Evolutionary conservation across 2,797 vertebrate species (phyloP), one percentile per base, ranked within the genome.

Genomic region (Orientallactaga sibirica): DNA sequence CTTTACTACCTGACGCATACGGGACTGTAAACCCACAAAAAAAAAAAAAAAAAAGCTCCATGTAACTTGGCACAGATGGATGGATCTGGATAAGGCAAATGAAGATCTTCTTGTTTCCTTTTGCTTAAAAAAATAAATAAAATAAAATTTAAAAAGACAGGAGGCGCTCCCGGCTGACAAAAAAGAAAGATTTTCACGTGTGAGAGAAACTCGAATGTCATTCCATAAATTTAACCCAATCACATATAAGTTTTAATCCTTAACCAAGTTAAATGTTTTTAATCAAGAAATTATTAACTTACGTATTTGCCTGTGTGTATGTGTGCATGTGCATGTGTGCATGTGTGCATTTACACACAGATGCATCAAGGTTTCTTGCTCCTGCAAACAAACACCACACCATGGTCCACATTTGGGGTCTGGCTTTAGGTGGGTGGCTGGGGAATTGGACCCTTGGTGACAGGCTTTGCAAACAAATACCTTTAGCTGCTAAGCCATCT

Each of bases 1-100:
- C 75, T 93, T 58, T 78, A 27, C 66, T 70, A 41, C 4, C 7
- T n/a, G n/a, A 92, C 22, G 33, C 33, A 82, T 12, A 19, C 10
- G 25, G 16, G 55, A 64, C 66, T 58, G 82, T 7, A 19, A 20
- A 27, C 11, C 3, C 62, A 86, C 0, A 4, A 83, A 93, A 67
- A 88, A 15, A 61, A 86, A 90, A 55, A 55, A 12, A 55, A 55
- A 58, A 58, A 58, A 58, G 12, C 24, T 77, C 37, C 55, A 81
- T 7, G n/a, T 67, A 87, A 90, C 29, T 84, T 55, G 71, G 7
- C 48, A 76, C 83, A 24, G 68, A 29, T 15, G 27, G 41, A 88
- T 0, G 86, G 16, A 85, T 20, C 83, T 86, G 62, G 37, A 93
- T 93, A 87, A 94, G 6, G 79, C 48, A 88, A 86, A 83, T 83